Base-by-base conservation (phyloP, 1,140 invertebrate genomes). In the Diabrotica virgifera region DNA sequence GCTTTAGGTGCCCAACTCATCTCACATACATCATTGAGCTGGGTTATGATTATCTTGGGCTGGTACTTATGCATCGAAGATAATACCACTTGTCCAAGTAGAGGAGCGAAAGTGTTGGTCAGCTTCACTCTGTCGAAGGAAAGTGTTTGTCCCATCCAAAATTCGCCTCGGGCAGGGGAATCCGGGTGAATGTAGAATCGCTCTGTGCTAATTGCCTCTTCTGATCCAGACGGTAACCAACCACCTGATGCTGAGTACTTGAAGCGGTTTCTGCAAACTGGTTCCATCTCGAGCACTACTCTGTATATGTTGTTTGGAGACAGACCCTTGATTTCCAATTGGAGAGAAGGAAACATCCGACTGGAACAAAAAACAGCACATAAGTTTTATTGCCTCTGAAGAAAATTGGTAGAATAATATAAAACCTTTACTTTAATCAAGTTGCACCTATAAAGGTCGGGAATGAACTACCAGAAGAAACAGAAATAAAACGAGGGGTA, bases 61-160 rank as follows among this genome's bases (percentile, higher is more conserved):
- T 93, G 84, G 80, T 78, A 78, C 52, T 73, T 73, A 58, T 78
- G 77, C 77, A 78, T 78, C 2, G 75, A 77, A 12, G 92, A 93
- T 46, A 97, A 79, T 0, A 96, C 89, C 64, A 95, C 90, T 81
- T 91, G 90, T 70, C 90, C 91, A 67, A 88, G 85, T 61, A 87
- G 87, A 76, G 95, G 92, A 71, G 89, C 84, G 4, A 89, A 88
- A 73, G 94, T 95, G 79, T 97, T 97, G 35, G 94, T 96, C 0
- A 97, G 82, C 78, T 96, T 96, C 4, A 96, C 81, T 76, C 93
- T 93, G 73, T 89, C 89, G 62, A 75, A 75, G 9, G 59, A 64
- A n/a, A 75, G 84, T 0, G 89, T 82, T 76, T 94, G 92, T 0
- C 89, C 85, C 80, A 92, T 93, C 93, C 94, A 96, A 70, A 94